Conservation (phyloP, 2,113 vertebrate species). For the Prietella phreatophila region DNA sequence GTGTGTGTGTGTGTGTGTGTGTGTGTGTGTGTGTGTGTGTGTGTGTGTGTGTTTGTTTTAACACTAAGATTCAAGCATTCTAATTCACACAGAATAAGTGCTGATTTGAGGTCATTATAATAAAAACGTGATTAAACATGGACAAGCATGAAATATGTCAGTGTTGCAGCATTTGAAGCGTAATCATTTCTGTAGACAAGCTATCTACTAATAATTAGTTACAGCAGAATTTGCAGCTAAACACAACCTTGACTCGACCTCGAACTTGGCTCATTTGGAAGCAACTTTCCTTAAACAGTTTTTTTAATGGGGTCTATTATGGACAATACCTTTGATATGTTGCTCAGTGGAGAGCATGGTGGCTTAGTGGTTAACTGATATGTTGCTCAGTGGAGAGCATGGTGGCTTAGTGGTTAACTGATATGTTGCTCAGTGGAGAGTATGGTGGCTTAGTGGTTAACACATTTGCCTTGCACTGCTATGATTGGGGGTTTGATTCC, state of each 20-base stretch:
- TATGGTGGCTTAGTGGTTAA: no score
- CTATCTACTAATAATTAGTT: constrained; percentile 59
- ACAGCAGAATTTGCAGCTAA: neutral
- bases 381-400: neutral
- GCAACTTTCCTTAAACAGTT: constrained; percentile 67
- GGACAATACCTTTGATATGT: neutral
- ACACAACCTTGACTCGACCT: constrained; percentile 52
- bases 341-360: neutral
- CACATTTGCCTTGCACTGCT: no score
- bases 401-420: no score
- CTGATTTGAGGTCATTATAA: constrained; percentile 9
- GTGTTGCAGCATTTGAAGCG: neutral
- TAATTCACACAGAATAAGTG: neutral
- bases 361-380: neutral
- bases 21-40: constrained; percentile 1
- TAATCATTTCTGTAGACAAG: neutral
- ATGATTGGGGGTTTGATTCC: no score
- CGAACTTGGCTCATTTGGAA: constrained; percentile 63
- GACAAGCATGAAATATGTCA: constrained; percentile 17
- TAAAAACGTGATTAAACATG: neutral
- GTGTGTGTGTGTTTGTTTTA: neutral
- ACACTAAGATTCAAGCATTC: neutral
- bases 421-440: neutral
- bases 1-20: constrained; percentile 2
- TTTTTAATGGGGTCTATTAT: constrained; percentile 51